Percentiles rank a stretch among this genome's conserved stretches.
Evolutionary conservation across 2,888 invertebrate genomes (phyloP).

Genomic region (Tachystola acroxantha): DNA sequence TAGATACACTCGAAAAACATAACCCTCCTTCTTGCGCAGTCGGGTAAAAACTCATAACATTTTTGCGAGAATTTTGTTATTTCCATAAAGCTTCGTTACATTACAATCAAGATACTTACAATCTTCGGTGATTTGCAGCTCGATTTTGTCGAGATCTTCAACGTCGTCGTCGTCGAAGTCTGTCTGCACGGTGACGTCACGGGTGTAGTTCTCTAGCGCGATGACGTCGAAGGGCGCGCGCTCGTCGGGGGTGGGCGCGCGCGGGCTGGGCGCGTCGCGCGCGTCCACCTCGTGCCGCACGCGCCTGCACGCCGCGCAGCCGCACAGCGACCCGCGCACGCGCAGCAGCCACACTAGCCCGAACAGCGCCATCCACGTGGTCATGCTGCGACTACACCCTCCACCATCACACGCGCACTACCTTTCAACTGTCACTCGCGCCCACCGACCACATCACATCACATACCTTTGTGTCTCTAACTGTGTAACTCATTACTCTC

Average conservation of each 20-base stretch:
- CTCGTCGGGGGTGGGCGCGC: slow-evolving; percentile 44
- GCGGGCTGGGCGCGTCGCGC: slow-evolving; percentile 40
- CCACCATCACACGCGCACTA: slow-evolving; percentile 40
- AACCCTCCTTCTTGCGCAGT: no score
- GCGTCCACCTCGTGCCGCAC: slow-evolving; percentile 54
- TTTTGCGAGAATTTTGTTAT: no score
- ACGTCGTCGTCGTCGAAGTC: slow-evolving; percentile 69
- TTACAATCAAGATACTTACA: slow-evolving; percentile 65
- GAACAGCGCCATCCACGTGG: slow-evolving; percentile 88
- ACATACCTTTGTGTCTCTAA: no score
- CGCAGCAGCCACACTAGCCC: slow-evolving; percentile 91
- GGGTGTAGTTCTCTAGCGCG: slow-evolving; percentile 63
- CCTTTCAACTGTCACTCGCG: slow-evolving; percentile 15
- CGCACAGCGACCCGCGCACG: slow-evolving; percentile 87
- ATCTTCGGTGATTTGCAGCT: slow-evolving; percentile 65
- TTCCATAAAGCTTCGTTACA: no score
- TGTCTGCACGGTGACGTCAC: slow-evolving; percentile 72
- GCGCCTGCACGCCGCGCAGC: slow-evolving; percentile 84
- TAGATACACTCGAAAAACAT: no score
- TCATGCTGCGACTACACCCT: slow-evolving; percentile 63
- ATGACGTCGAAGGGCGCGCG: slow-evolving; percentile 66
- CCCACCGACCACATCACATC: no score
- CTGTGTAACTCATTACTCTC: no score
- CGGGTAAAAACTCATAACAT: no score
- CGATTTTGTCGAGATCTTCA: slow-evolving; percentile 67